Evolutionary conservation across 2,888 invertebrate species (phyloP), one percentile per base, ranked within the genome.

Genomic region (Lycaena phlaeas): DNA sequence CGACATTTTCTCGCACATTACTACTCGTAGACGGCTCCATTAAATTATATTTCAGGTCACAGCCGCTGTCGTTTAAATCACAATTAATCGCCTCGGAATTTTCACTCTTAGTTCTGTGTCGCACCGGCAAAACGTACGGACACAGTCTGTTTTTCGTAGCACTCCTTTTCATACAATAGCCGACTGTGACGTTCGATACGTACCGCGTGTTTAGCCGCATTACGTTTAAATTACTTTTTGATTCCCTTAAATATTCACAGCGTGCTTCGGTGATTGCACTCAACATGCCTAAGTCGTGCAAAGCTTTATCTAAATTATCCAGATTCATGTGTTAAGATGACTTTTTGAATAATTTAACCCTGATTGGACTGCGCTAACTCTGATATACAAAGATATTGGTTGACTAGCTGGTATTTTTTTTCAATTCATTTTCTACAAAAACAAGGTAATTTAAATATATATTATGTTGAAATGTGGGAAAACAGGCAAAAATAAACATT

Each of bases 181-280:
- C 88, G 49, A 88, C 87, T 11, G 88, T 87, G 41, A 88, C 88
- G 57, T 88, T 88, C 38, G 88, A 88, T 22, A 88, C 88, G 60
- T 87, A 88, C 47, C 87, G 81, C 39, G 87, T 86, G 59, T 88
- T 88, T 52, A 88, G 73, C 41, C 87, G 85, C 74, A 86, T 77
- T 49, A 85, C 72, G 57, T 77, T 70, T 54, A 77, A 72, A 53
- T 74, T 77, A 6, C 75, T 66, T 50, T 72, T 76, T 9, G 86
- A 73, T 57, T 88, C 88, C 41, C 71, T 76, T 49, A 88, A 66
- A 60, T 86, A 88, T 37, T 88, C 87, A 45, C 82, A 76, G 18
- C 87, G 79, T 17, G 87, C 86, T 56, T 87, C 85, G 14, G 87
- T 87, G 54, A 86, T 82, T 43, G 86, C 79, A 54, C 88, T 87